These are phyloP conservation scores for Acipenser transmontanus DNA, from an alignment of 2,797 vertebrate genomes.

Conservation along the genomic window DNA sequence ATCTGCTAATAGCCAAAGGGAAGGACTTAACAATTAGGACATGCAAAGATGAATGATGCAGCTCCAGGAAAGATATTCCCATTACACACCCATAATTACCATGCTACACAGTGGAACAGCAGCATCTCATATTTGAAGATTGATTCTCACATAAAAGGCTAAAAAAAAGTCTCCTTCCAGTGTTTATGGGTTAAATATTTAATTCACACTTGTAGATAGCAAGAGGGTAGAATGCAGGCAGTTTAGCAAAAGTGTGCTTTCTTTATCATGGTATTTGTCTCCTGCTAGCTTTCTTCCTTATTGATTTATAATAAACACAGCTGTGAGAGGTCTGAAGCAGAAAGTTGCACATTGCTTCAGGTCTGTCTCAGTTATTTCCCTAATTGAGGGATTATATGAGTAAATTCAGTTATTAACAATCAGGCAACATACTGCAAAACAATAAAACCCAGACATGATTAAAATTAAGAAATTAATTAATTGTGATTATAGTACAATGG, in stretches of 20 bases:
- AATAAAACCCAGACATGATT: too few species aligned
- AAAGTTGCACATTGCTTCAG: conserved; percentile 29
- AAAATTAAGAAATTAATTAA: too few species aligned
- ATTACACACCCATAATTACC: background rate
- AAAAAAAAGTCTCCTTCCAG: background rate
- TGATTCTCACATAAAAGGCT: background rate
- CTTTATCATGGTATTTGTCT: conserved; percentile 19
- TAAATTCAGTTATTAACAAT: conserved; percentile 40
- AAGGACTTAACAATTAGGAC: conserved; percentile 1
- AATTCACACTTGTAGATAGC: background rate
- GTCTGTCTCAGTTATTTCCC: conserved; percentile 16
- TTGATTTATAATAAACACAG: conserved; percentile 24
- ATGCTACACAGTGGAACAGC: background rate
- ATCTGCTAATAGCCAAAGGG: conserved; percentile 4
- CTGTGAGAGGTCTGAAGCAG: conserved; percentile 4
- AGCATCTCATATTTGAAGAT: background rate
- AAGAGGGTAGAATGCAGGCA: conserved; percentile 1
- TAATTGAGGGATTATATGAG: conserved; percentile 36
- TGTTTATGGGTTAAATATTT: background rate
- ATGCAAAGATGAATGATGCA: background rate
- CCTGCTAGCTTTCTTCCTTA: conserved; percentile 21
- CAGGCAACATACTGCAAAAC: conserved; percentile 7
- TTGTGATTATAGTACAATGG: too few species aligned
- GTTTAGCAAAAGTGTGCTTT: conserved; percentile 16
- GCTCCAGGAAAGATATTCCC: background rate